Evolutionary conservation across 2,797 vertebrate genomes (phyloP), one percentile per base, ranked within the genome.

Genomic region (Telmatherina bonti): DNA sequence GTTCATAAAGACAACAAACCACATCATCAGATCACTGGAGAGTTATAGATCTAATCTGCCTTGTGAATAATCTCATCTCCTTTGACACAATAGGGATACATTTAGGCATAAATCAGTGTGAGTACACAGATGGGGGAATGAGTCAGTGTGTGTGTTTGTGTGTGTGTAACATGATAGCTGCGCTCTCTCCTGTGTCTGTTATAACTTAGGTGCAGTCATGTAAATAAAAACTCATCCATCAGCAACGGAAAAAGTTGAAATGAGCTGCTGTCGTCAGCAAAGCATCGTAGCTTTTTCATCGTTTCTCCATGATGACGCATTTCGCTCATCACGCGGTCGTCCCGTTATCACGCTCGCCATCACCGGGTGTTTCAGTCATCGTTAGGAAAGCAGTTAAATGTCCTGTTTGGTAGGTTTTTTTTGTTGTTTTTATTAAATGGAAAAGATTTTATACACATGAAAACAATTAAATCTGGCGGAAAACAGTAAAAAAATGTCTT

Each of bases 41-140:
- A 97, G 96, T 96, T 96, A 96, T 94, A 92, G 95, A 94, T 94
- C 95, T 93, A 94, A 96, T 96, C 95, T 94, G 91, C 83, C 94
- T 95, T 93, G 95, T 90, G 95, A 94, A 93, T 93, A 94, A 94
- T 92, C 93, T 96, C 91, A 89, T 90, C 78, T 71, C 74, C 76
- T 78, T 64, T 47, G 92, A 93, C 83, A 94, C 93, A 93, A 86
- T 63, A 85, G 92, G 92, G 95, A 95, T 88, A 93, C 87, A 90
- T 90, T 79, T 43, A 38, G 57, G 57, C 62, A 92, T 91, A 91
- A 93, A 91, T 91, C 87, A 87, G 80, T 2, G 38, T 54, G 79
- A 78, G 74, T 76, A 78, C 47, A 62, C 22, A 67, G 69, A 67
- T 31, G 47, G 22, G 55, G 59, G 38, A 47, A 31, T 26, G 76